These are phyloP conservation scores for Eretmochelys imbricata DNA, from an alignment of 2,113 vertebrate species.

Conservation along the genomic window DNA sequence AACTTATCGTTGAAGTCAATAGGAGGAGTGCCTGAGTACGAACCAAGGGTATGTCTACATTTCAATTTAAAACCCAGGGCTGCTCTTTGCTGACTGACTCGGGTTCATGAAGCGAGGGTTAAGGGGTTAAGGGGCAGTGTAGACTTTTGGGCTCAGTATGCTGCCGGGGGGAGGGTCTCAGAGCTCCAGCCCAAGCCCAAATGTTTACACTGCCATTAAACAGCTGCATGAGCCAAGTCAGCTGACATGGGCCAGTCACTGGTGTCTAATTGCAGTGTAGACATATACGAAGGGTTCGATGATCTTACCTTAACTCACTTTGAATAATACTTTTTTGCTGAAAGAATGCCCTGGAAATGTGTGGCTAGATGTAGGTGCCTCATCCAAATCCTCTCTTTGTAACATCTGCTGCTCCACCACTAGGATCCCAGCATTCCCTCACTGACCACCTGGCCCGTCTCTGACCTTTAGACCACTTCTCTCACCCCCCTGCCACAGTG, in stretches of 20 bases:
- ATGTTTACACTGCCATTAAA: not conserved
- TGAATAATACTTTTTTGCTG: not conserved
- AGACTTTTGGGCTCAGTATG: not conserved
- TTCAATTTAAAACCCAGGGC: not conserved
- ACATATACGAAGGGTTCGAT: not conserved
- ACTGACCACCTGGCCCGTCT: not conserved
- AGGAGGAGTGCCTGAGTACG: not conserved
- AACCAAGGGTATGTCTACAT: not conserved
- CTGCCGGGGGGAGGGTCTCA: not conserved
- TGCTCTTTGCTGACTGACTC: not conserved
- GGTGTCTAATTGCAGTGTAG: not conserved
- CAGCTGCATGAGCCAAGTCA: not conserved
- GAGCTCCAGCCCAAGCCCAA: not conserved
- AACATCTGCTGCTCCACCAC: not conserved
- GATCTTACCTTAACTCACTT: not conserved
- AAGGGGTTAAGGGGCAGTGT: not conserved
- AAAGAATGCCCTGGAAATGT: not conserved
- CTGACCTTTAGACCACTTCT: not conserved
- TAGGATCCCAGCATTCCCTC: not conserved
- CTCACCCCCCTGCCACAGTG: not conserved
- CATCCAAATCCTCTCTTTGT: not conserved
- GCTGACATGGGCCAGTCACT: not conserved
- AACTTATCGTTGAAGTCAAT: not conserved
- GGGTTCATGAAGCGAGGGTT: not conserved
- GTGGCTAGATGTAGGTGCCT: not conserved